Base-by-base conservation (phyloP, 2,888 invertebrate species). In the Drosophila mimica region DNA sequence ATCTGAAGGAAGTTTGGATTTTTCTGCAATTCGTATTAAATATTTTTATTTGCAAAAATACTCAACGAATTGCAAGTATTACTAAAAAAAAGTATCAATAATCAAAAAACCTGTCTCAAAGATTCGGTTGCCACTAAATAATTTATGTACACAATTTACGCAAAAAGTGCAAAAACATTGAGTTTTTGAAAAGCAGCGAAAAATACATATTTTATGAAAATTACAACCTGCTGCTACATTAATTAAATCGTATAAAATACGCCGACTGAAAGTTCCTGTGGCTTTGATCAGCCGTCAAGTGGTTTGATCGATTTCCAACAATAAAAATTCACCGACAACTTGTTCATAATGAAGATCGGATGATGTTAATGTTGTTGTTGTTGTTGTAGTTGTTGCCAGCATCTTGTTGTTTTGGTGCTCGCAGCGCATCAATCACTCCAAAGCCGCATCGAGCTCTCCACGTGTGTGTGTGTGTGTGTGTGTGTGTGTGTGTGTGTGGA, bases 251-350 rank as follows among this genome's bases (percentile, higher is more conserved):
- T 59, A 80, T 85, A 88, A 89, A 71, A 84, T 82, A 82, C 76
- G 83, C 69, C 67, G 65, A 70, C 75, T 52, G 53, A 30, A 67
- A 71, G 74, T 74, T 82, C 72, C 61, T 77, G 78, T 75, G 54
- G 74, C 90, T 86, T 86, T 90, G 90, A 87, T 87, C 90, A 89
- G 77, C 76, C 75, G 79, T 89, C 90, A 87, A 84, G 86, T 85
- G 83, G 90, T 85, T 85, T 85, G 84, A 85, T 85, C 86, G 90
- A 85, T 85, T 72, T 69, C 61, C 87, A 76, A 87, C 74, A 78
- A 81, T 86, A 86, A 88, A 86, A 90, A 89, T 83, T 74, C 80
- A 70, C 82, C 76, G 80, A 79, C 81, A 82, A 81, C 73, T 79
- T 81, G 78, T 66, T 72, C 83, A 84, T 82, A 71, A 75, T 86